Conservation (phyloP, 2,797 vertebrate species). For the Dipus sagitta region DNA sequence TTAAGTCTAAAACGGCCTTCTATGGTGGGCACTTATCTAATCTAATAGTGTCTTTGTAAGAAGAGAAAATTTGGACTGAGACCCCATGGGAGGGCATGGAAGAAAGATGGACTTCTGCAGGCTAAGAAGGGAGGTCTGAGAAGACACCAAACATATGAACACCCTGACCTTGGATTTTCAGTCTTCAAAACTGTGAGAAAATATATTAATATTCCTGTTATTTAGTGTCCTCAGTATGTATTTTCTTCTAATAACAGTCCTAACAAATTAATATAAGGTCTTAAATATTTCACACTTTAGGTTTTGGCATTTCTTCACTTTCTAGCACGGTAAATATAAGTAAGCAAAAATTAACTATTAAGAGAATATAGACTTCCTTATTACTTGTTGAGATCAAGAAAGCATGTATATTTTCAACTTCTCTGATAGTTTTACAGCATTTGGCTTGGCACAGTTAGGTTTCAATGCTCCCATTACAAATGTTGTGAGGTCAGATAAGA, state of each 20-base stretch:
- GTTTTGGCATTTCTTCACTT: background rate
- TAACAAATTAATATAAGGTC: background rate
- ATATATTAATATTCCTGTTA: background rate
- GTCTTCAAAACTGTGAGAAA: background rate
- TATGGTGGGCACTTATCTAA: background rate
- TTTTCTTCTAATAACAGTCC: background rate
- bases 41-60: background rate
- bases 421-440: background rate
- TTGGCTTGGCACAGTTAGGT: background rate
- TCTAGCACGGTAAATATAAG: background rate
- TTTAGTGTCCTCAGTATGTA: background rate
- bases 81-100: too few relatives aligned
- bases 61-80: background rate
- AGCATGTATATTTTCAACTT: background rate
- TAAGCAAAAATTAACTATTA: background rate
- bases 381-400: background rate
- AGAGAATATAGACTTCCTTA: background rate
- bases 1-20: background rate
- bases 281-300: background rate
- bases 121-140: background rate
- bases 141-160: background rate
- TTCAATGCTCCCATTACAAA: background rate
- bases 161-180: background rate
- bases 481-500: background rate
- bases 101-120: background rate